Conservation (phyloP, 1,140 invertebrate genomes). For the Homalodisca vitripennis region DNA sequence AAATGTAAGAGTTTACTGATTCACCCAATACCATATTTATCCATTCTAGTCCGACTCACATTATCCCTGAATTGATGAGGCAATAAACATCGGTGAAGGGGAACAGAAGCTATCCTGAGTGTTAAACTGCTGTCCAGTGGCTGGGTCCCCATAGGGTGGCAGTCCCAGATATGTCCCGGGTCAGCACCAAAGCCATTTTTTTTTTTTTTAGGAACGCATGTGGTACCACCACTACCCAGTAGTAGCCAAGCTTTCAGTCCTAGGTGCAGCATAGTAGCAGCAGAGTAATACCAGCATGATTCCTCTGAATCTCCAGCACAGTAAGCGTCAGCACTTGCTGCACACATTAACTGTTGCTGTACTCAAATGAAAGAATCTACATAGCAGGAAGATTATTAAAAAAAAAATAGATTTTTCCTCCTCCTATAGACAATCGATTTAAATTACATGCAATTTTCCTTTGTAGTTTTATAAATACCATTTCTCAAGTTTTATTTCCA, state of each 20-base stretch:
- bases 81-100: constrained; percentile 69
- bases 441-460: too few species aligned
- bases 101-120: constrained; percentile 70
- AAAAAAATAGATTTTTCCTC: too few species aligned
- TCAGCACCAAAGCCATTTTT: constrained; percentile 73
- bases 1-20: too few species aligned
- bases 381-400: too few species aligned
- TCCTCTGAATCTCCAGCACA: constrained; percentile 77
- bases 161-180: constrained; percentile 50
- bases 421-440: too few species aligned
- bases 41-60: constrained; percentile 54
- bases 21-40: not conserved
- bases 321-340: constrained; percentile 76
- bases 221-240: constrained; percentile 68
- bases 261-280: constrained; percentile 73
- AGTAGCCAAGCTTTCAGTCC: constrained; percentile 70
- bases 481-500: too few species aligned
- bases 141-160: constrained; percentile 70
- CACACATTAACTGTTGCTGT: too few species aligned
- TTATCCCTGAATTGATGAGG: constrained; percentile 61
- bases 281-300: constrained; percentile 76
- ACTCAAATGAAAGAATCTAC: too few species aligned
- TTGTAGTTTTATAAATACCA: too few species aligned
- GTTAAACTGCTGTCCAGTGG: constrained; percentile 64
- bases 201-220: too few species aligned